Evolutionary conservation across 2,113 vertebrate genomes (phyloP), one percentile per base, ranked within the genome.

Genomic region (Pycnonotus jocosus): DNA sequence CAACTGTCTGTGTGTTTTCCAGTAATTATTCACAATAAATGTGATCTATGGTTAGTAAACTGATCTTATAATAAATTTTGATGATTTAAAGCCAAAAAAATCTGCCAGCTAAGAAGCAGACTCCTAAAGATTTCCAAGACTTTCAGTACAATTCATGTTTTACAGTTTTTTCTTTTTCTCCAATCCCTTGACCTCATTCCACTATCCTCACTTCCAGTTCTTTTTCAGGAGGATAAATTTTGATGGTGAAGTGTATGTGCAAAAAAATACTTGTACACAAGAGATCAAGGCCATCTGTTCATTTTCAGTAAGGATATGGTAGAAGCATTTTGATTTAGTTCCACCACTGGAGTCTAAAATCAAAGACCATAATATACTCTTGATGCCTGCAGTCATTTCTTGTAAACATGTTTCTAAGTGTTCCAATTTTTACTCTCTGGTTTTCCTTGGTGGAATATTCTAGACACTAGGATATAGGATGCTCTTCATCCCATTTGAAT

Each of bases 261-360:
- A 88, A 62, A 89, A 70, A 71, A 37, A 65, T 45, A 84, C 47
- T 95, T 33, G 42, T 60, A 81, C 72, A 80, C 31, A 33, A 87
- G 77, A 94, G 69, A 88, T 82, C 0, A 5, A 69, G 38, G 25
- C 81, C 95, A 96, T 93, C 86, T 97, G 95, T 84, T 95, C 37
- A 48, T 91, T 92, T 95, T 66, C 78, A 62, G 3, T 8, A 65
- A 73, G 28, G 77, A 88, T 35, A 64, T 22, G 8, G 27, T 81
- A 51, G 16, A 83, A 93, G 40, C 11, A 54, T 92, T 97, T 95
- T 93, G 68, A 91, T 95, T 93, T 93, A 77, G 27, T 86, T 95
- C 47, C 81, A 95, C 40, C 33, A 58, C 28, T 81, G 88, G 81
- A 95, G 51, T 86, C 54, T 61, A 72, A 95, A 91, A 95, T 74